These are phyloP conservation scores for Papilio elwesi DNA, from an alignment of 2,888 invertebrate genomes.

Conservation along the genomic window DNA sequence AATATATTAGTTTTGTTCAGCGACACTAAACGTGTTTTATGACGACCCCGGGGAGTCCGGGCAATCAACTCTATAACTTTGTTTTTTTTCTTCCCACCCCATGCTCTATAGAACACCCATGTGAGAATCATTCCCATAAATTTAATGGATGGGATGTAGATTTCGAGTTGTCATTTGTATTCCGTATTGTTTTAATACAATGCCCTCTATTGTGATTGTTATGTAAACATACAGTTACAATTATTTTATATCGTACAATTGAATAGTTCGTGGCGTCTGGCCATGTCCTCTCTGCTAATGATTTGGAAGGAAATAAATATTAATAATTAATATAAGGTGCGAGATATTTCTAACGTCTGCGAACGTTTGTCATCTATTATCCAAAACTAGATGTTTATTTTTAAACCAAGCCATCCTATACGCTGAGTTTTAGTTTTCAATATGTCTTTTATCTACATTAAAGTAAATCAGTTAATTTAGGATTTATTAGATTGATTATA, in stretches of 20 bases:
- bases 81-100: conserved; percentile 35
- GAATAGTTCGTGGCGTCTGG: conserved; percentile 33
- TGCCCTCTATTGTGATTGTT: conserved; percentile 46
- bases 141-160: conserved; percentile 62
- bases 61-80: conserved; percentile 36
- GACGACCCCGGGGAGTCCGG: conserved; percentile 35
- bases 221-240: conserved; percentile 32
- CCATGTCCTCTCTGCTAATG: conserved; percentile 2
- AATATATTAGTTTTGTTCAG: conserved; percentile 24
- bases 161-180: conserved; percentile 65
- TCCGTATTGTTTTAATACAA: conserved; percentile 66
- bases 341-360: neutral
- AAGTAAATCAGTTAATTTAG: too few relatives aligned
- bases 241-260: conserved; percentile 42
- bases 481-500: too few relatives aligned
- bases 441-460: too few relatives aligned
- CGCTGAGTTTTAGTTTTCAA: too few relatives aligned
- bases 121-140: conserved; percentile 37
- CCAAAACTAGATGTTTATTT: too few relatives aligned
- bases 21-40: conserved; percentile 34
- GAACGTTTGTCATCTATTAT: too few relatives aligned
- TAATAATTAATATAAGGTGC: neutral
- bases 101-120: conserved; percentile 25
- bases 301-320: neutral
- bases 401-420: too few relatives aligned